Conservation (phyloP, 2,888 invertebrate species). For the Cancer borealis region DNA sequence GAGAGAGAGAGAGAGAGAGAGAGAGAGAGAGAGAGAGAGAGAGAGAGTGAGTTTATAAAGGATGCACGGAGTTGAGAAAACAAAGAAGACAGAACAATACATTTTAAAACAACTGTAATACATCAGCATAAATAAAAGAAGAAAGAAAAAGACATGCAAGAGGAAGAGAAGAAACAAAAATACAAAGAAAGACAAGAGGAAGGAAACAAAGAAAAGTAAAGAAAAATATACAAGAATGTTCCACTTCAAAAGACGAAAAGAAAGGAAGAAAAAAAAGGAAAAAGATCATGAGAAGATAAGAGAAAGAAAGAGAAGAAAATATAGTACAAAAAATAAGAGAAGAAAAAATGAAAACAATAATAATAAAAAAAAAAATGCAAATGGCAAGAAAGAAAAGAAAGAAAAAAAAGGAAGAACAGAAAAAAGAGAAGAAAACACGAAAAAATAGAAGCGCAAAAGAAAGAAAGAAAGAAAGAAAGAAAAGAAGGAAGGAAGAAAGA, state of each 20-base stretch:
- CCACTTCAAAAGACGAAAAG: background rate
- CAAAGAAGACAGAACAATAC: background rate
- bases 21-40: constrained; percentile 31
- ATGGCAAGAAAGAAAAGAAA: background rate
- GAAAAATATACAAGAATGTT: background rate
- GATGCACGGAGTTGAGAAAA: background rate
- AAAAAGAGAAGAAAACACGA: background rate
- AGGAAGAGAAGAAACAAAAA: background rate
- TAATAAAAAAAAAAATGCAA: background rate
- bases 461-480: background rate
- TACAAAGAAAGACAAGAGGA: background rate
- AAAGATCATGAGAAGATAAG: background rate
- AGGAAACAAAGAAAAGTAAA: background rate
- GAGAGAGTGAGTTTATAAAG: background rate
- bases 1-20: constrained; percentile 16
- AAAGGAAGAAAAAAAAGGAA: background rate
- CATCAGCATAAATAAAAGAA: background rate
- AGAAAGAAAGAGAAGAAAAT: background rate
- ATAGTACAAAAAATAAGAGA: background rate
- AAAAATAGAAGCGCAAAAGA: background rate
- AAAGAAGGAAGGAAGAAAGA: background rate
- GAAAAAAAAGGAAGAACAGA: background rate
- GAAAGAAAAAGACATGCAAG: background rate
- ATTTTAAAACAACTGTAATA: background rate
- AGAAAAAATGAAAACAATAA: background rate